These are phyloP conservation scores for Saccostrea glomerata DNA, from an alignment of 1,140 invertebrate species.

Conservation along the genomic window DNA sequence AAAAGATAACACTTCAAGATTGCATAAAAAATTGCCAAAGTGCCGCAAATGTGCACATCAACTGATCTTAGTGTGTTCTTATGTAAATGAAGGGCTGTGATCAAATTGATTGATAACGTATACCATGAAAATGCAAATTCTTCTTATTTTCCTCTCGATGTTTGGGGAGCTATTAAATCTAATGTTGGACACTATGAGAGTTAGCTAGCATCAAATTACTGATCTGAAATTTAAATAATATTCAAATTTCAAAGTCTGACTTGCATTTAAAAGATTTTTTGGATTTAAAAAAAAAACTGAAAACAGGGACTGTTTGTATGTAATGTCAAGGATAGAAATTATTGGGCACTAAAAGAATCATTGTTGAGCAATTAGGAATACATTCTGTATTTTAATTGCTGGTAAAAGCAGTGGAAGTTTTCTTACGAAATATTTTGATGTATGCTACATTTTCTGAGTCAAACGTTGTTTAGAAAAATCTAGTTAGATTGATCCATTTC, in stretches of 20 bases:
- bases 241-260: slow-evolving; percentile 16
- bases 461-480: no score
- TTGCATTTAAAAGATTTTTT: not conserved
- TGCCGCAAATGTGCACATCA: slow-evolving; percentile 23
- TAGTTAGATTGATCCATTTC: no score
- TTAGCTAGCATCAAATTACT: slow-evolving; percentile 3
- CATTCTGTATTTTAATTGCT: no score
- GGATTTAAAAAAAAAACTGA: not conserved
- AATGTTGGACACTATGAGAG: slow-evolving; percentile 15
- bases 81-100: slow-evolving; percentile 24
- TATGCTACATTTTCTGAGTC: no score
- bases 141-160: not conserved
- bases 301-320: not conserved
- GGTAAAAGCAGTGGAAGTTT: no score
- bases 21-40: slow-evolving; percentile 13
- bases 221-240: slow-evolving; percentile 13
- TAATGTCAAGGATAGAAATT: not conserved
- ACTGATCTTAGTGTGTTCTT: slow-evolving; percentile 5
- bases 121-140: slow-evolving; percentile 31
- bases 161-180: not conserved
- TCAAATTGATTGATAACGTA: slow-evolving; percentile 29
- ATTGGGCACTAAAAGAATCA: no score
- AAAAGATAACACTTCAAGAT: not conserved
- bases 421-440: no score
- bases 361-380: no score